phyloP scores from a whole-genome alignment of 1,140 invertebrate species.

The Macrocentrus cingulum region DNA sequence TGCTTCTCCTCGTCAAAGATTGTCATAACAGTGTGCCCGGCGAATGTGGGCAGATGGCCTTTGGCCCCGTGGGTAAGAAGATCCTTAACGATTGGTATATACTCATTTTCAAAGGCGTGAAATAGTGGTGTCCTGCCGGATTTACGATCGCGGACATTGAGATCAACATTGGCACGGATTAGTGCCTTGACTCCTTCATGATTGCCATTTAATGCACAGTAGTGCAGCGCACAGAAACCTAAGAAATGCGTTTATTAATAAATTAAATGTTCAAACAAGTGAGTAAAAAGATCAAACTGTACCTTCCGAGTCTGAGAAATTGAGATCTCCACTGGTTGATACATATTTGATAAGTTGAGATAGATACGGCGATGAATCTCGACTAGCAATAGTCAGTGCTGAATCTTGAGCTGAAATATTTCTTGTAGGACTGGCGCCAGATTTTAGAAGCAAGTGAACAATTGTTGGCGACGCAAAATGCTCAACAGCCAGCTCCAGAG shows the following conservation, averaged over 20 bases:
- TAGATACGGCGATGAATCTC: neutral
- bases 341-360: conserved; percentile 19
- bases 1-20: conserved; percentile 32
- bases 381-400: conserved; percentile 27
- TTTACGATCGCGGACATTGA: conserved; percentile 41
- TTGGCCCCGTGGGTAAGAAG: conserved; percentile 38
- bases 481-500: conserved; percentile 27
- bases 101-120: conserved; percentile 41
- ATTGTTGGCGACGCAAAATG: conserved; percentile 14
- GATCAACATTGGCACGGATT: conserved; percentile 30
- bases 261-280: neutral
- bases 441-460: conserved; percentile 18
- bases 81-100: conserved; percentile 24
- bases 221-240: conserved; percentile 44
- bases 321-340: neutral
- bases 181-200: conserved; percentile 33
- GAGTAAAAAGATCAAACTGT: neutral
- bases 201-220: conserved; percentile 35
- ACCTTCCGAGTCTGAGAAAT: conserved; percentile 26
- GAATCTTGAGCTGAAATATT: conserved; percentile 20
- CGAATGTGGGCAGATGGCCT: conserved; percentile 37
- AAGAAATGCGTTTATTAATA: neutral
- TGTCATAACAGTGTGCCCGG: conserved; percentile 37
- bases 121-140: conserved; percentile 49
- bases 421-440: conserved; percentile 24